phyloP scores from a whole-genome alignment of 2,888 invertebrate species.

The Arctia plantaginis region DNA sequence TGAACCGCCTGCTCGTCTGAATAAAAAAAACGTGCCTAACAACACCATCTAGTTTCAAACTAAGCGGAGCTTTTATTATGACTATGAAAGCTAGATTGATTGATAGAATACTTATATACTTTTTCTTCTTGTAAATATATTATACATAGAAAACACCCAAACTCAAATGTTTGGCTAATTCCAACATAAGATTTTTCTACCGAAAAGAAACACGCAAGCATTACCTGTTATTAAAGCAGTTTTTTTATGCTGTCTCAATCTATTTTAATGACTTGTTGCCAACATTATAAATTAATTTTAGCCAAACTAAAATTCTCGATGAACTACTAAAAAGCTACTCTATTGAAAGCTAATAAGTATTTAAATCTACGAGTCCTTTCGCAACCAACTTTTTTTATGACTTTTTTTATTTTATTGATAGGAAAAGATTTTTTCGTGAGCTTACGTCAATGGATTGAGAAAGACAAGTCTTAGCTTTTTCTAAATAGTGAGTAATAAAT shows the following conservation, averaged over 20 bases:
- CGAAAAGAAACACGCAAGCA: constrained; percentile 31
- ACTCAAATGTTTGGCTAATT: too few relatives aligned
- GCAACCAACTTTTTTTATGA: background rate
- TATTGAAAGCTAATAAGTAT: background rate
- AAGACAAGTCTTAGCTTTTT: background rate
- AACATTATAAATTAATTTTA: constrained; percentile 30
- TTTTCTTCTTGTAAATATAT: too few relatives aligned
- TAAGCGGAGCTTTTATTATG: too few relatives aligned
- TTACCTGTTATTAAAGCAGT: constrained; percentile 34
- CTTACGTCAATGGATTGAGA: background rate
- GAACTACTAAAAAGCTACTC: background rate
- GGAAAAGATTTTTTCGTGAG: background rate
- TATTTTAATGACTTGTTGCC: constrained; percentile 33
- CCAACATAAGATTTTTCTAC: constrained; percentile 7
- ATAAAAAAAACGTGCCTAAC: too few relatives aligned
- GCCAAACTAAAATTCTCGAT: constrained; percentile 20
- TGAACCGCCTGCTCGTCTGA: too few relatives aligned
- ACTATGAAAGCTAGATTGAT: too few relatives aligned
- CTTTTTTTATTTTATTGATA: background rate
- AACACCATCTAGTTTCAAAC: too few relatives aligned
- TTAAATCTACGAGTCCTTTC: background rate
- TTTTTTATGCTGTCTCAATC: constrained; percentile 30
- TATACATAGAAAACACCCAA: too few relatives aligned
- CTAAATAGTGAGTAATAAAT: background rate
- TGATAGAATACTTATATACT: too few relatives aligned